Evolutionary conservation across 2,113 vertebrate genomes (phyloP).

Genomic region (Spea bombifrons): DNA sequence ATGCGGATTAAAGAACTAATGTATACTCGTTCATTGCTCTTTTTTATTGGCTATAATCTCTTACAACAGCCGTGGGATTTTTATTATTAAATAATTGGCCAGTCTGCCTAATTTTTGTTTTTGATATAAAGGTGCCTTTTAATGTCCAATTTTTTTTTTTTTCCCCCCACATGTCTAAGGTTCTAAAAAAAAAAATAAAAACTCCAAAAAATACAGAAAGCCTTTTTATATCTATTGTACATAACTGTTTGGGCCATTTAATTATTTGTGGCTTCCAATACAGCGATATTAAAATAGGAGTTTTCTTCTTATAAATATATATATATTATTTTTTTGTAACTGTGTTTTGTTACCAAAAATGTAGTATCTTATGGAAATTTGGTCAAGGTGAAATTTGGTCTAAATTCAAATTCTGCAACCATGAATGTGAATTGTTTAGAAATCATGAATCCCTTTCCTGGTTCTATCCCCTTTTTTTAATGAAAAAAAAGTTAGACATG

Average conservation of each 20-base stretch:
- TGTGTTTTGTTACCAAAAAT: conserved; percentile 24
- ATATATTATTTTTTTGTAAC: not conserved
- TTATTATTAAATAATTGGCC: not conserved
- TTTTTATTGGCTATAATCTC: not conserved
- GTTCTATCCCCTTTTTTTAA: not conserved
- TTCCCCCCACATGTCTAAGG: not conserved
- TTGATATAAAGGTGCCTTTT: conserved; percentile 41
- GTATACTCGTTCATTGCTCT: conserved; percentile 1
- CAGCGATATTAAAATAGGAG: conserved; percentile 4
- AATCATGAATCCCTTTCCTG: not conserved
- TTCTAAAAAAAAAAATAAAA: not conserved
- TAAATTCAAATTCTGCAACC: not conserved
- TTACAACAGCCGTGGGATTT: not conserved
- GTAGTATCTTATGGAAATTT: not conserved
- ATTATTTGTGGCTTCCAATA: conserved; percentile 8
- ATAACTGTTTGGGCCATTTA: conserved; percentile 15
- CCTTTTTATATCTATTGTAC: conserved; percentile 33
- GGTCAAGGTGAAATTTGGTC: not conserved
- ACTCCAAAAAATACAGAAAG: not conserved
- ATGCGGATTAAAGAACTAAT: not conserved
- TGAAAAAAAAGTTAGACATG: conserved; percentile 1
- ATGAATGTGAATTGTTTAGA: conserved; percentile 22
- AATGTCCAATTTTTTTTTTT: conserved; percentile 6
- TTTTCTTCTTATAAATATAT: not conserved
- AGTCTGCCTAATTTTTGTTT: conserved; percentile 20